Evolutionary conservation across 2,113 vertebrate species (phyloP), one percentile per base, ranked within the genome.

Genomic region (Psettodes erumei): DNA sequence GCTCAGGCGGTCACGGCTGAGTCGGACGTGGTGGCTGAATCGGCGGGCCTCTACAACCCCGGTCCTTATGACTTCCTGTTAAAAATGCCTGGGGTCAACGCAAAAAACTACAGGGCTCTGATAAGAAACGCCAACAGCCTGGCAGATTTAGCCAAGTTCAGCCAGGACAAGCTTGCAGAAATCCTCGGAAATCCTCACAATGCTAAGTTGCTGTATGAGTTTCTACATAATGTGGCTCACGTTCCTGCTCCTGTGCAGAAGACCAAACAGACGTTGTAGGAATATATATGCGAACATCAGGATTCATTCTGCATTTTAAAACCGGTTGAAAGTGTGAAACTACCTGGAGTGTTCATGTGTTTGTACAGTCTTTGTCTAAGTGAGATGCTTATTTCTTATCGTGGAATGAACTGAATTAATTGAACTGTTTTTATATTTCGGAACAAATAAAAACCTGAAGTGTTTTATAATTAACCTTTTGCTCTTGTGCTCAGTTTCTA

Each of bases 61-160:
- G 98, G 97, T 0, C 96, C 98, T 25, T 95, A 99, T 55, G 98
- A 99, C 88, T 97, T 99, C 75, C 83, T 99, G 21, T 63, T 99
- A 1, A 97, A 96, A 79, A 96, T 99, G 96, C 98, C 98, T 0
- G 98, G 98, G 3, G 86, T 99, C 25, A 97, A 93, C 21, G 84
- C 91, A 13, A 99, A 98, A 81, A 99, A 99, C 86, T 96, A 94
- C 10, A 90, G 88, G 56, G 88, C 94, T 16, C 42, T 99, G 28
- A 92, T 98, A 82, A 96, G 82, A 81, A 93, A 90, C 0, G 93
- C 96, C 0, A 91, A 88, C 80, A 97, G 90, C 89, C 90, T 99
- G 40, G 95, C 96, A 2, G 96, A 98, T 32, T 78, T 99, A 13
- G 89, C 90, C 13, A 91, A 89, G 0, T 81, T 97, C 37, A 93